A percentile compares a stretch with the other conserved stretches of the same genome.
phyloP scores from a whole-genome alignment of 2,113 vertebrate species.

The Eonycteris spelaea region DNA sequence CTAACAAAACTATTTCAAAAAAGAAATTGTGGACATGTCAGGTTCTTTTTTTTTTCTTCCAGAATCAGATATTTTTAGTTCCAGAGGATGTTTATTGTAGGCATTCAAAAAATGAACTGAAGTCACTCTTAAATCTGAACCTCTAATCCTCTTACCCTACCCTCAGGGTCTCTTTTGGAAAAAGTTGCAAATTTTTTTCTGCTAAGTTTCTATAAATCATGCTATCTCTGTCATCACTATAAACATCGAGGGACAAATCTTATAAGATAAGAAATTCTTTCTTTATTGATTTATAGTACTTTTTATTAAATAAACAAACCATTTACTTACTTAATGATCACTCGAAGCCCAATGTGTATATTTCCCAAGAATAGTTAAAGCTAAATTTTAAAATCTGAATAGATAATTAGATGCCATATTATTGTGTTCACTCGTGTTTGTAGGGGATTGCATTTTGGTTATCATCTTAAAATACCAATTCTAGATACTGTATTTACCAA shows the following conservation, averaged over 20 bases:
- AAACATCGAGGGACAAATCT: background rate
- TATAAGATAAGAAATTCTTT: background rate
- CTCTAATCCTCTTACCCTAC: background rate
- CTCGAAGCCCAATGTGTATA: background rate
- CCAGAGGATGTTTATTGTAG: background rate
- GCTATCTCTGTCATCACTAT: background rate
- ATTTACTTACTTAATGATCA: background rate
- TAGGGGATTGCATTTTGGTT: background rate
- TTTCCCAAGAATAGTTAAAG: background rate
- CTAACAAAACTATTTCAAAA: background rate
- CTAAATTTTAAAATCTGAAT: background rate
- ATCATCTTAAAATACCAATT: slow-evolving; percentile 24
- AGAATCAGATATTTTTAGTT: background rate
- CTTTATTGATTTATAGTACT: background rate
- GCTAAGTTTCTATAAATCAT: background rate
- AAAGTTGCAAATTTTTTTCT: background rate
- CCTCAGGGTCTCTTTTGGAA: background rate
- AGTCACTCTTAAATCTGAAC: background rate
- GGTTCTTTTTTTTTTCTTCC: background rate
- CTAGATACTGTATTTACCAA: background rate
- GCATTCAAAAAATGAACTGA: background rate
- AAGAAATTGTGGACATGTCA: background rate
- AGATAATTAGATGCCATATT: background rate
- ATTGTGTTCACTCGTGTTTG: background rate
- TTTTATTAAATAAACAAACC: background rate